A percentile compares a stretch with the other conserved stretches of the same genome.
Evolutionary conservation across 2,888 invertebrate genomes (phyloP).

Genomic region (Diadegma fenestrale): DNA sequence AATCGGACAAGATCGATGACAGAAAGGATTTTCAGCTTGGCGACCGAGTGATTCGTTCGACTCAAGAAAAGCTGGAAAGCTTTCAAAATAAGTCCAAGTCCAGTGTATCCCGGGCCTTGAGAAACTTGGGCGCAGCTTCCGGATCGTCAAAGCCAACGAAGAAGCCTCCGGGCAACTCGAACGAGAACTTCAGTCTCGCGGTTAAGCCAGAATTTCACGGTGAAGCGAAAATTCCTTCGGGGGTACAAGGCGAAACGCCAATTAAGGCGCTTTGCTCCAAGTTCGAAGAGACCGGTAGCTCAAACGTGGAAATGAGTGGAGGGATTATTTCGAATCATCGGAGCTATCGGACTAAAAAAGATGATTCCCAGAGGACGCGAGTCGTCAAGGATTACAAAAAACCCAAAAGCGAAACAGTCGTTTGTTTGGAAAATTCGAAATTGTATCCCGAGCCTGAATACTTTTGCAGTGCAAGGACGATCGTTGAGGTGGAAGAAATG

Average conservation of each 20-base stretch:
- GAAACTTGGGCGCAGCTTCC: slow-evolving; percentile 52
- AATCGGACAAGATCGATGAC: neutral
- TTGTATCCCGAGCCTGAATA: slow-evolving; percentile 72
- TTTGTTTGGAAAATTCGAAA: slow-evolving; percentile 72
- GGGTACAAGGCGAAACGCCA: slow-evolving; percentile 54
- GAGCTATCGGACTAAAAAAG: slow-evolving; percentile 23
- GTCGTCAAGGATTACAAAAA: neutral
- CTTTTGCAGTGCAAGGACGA: slow-evolving; percentile 11
- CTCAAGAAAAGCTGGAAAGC: slow-evolving; percentile 43
- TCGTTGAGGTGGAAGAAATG: slow-evolving; percentile 22
- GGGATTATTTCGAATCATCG: neutral
- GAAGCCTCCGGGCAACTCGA: slow-evolving; percentile 56
- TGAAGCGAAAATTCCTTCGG: slow-evolving; percentile 50
- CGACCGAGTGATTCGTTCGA: slow-evolving; percentile 40
- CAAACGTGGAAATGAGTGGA: slow-evolving; percentile 21
- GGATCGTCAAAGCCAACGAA: slow-evolving; percentile 47
- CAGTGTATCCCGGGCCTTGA: slow-evolving; percentile 51
- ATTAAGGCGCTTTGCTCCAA: slow-evolving; percentile 65
- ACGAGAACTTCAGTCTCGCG: slow-evolving; percentile 79
- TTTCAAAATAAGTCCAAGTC: slow-evolving; percentile 59
- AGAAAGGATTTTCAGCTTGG: slow-evolving; percentile 7
- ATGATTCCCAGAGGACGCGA: slow-evolving; percentile 29
- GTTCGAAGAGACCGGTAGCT: slow-evolving; percentile 51
- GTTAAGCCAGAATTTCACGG: slow-evolving; percentile 73
- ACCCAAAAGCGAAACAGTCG: neutral